phyloP scores from a whole-genome alignment of 2,113 vertebrate species.

The Perca schrenkii region DNA sequence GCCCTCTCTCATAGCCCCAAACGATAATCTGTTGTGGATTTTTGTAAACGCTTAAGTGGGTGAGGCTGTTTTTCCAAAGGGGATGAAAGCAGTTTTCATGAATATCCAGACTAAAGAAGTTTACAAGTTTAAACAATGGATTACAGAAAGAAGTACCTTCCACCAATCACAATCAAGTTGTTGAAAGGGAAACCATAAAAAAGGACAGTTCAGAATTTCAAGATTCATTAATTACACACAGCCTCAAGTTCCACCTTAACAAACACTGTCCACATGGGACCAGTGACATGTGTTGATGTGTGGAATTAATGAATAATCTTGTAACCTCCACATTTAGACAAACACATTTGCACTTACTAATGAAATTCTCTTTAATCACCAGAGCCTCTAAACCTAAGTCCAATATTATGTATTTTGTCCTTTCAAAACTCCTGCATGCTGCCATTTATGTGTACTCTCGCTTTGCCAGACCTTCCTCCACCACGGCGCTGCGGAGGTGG shows the following conservation, averaged over 20 bases:
- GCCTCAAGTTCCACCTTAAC: conserved; percentile 19
- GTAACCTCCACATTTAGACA: not conserved
- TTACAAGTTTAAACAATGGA: not conserved
- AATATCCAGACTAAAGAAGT: conserved; percentile 7
- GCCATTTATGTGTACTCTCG: too few relatives aligned
- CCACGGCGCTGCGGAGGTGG: too few relatives aligned
- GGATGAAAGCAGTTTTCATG: conserved; percentile 3
- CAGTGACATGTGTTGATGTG: conserved; percentile 4
- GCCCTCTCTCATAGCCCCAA: conserved; percentile 46
- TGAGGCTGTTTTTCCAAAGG: conserved; percentile 31
- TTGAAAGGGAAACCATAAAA: not conserved
- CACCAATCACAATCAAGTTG: not conserved
- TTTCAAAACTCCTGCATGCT: not conserved
- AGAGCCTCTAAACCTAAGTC: not conserved
- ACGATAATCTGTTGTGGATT: conserved; percentile 66
- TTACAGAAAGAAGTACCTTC: conserved; percentile 1
- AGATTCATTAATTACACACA: conserved; percentile 7
- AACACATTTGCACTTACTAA: conserved; percentile 3
- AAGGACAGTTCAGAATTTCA: not conserved
- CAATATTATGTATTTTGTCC: not conserved
- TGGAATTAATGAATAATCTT: conserved; percentile 1
- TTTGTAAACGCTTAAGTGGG: conserved; percentile 55
- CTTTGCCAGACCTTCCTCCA: too few relatives aligned
- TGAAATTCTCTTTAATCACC: not conserved
- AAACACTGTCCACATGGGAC: not conserved